Evolutionary conservation across 2,113 vertebrate species (phyloP).

Genomic region (Indri indri): DNA sequence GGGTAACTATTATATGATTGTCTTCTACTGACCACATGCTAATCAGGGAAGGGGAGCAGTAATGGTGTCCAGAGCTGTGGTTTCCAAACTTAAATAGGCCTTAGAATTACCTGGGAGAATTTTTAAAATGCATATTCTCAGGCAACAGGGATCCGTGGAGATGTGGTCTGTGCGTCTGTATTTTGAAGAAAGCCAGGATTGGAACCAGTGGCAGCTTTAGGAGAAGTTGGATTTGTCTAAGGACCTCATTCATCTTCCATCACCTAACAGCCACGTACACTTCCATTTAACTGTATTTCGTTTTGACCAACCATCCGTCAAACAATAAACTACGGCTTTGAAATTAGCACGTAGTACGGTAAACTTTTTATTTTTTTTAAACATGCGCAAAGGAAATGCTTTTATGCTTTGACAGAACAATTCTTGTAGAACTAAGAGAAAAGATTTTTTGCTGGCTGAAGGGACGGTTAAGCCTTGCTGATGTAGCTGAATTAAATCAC

Average conservation of each 20-base stretch:
- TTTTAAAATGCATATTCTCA: background rate
- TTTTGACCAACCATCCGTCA: background rate
- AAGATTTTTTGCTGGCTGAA: background rate
- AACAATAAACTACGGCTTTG: background rate
- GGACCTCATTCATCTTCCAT: background rate
- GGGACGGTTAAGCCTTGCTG: background rate
- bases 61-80: background rate
- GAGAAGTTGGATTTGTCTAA: background rate
- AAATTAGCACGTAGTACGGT: background rate
- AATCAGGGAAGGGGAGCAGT: no score
- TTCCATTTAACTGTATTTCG: background rate
- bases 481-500: background rate
- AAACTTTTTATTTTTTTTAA: background rate
- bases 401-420: background rate
- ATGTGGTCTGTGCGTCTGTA: background rate
- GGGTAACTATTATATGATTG: background rate
- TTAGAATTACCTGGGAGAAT: background rate
- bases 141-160: background rate
- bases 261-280: background rate
- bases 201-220: background rate
- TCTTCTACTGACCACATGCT: background rate
- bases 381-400: background rate
- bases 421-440: background rate
- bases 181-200: background rate
- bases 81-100: background rate